phyloP scores from a whole-genome alignment of 2,797 vertebrate species.

The Morus bassanus region DNA sequence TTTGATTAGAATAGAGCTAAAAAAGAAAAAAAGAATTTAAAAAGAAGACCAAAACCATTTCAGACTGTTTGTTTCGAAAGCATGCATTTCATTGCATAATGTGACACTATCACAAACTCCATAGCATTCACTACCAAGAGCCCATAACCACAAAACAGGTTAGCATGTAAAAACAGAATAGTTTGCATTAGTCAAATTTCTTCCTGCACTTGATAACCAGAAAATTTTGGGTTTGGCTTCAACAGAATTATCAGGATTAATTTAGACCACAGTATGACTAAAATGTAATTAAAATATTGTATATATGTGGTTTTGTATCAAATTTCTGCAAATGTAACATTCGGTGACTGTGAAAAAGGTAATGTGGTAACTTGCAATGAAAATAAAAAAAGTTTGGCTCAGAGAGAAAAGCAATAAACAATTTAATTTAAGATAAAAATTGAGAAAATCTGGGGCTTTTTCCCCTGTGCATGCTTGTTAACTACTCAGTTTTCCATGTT shows the following conservation, averaged over 20 bases:
- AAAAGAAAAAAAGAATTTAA: background rate
- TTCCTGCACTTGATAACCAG: background rate
- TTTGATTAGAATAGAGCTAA: background rate
- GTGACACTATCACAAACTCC: background rate
- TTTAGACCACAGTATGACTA: background rate
- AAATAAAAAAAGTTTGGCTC: background rate
- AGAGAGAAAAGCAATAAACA: background rate
- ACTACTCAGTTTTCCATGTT: background rate
- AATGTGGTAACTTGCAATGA: background rate
- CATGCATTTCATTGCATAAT: background rate
- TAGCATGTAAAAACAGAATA: background rate
- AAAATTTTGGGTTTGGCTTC: background rate
- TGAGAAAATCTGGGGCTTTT: background rate
- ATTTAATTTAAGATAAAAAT: background rate
- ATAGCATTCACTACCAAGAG: accelerated
- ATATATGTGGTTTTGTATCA: background rate
- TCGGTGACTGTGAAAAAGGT: background rate
- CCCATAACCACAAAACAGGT: background rate
- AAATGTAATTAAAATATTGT: background rate
- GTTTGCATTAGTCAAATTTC: background rate
- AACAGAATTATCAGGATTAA: background rate
- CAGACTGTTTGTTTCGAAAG: background rate
- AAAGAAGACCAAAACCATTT: background rate
- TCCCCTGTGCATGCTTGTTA: background rate
- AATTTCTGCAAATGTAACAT: background rate